A percentile compares a stretch with the other conserved stretches of the same genome.
Conservation (phyloP, 2,113 vertebrate species). For the Trogon melanurus region DNA sequence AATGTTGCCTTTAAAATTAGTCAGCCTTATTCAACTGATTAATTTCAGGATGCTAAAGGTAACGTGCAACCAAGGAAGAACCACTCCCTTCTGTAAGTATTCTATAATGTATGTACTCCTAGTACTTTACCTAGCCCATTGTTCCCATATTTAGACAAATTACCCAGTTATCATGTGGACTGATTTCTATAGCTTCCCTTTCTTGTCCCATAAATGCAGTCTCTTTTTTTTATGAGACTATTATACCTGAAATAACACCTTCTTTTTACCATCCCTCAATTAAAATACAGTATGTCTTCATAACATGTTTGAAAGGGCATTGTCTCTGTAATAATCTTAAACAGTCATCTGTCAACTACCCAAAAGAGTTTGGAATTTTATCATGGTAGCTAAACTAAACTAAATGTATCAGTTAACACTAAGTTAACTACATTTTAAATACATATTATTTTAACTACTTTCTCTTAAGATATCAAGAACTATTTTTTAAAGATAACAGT, state of each 20-base stretch:
- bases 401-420: background rate
- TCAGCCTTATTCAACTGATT: background rate
- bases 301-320: background rate
- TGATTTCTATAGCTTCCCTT: background rate
- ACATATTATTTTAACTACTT: background rate
- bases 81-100: rapidly evolving
- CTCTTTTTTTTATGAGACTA: background rate
- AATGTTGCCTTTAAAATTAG: background rate
- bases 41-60: background rate
- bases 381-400: background rate
- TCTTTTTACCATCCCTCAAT: background rate
- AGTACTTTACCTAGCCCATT: background rate
- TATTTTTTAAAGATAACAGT: background rate
- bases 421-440: background rate
- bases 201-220: background rate
- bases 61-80: background rate
- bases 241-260: background rate
- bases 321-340: background rate
- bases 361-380: background rate
- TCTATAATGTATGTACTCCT: background rate
- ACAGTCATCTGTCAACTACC: background rate
- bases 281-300: background rate
- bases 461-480: background rate
- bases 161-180: background rate
- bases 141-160: background rate